A percentile compares a stretch with the other conserved stretches of the same genome.
These are phyloP conservation scores for Vesta saturnalis DNA, from an alignment of 2,888 invertebrate species.

Conservation along the genomic window DNA sequence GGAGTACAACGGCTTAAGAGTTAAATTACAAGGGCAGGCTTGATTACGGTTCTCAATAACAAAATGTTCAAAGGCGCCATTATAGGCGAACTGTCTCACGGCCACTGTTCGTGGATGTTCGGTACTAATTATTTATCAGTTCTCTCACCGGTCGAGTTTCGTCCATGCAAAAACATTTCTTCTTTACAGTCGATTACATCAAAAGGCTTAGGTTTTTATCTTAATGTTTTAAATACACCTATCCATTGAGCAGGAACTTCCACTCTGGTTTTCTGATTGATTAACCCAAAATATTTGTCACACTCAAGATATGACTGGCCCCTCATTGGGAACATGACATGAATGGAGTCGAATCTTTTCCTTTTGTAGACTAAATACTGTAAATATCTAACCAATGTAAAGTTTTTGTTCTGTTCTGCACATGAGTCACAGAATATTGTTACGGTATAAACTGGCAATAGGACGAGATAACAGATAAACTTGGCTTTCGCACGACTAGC, in stretches of 20 bases:
- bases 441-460: too few species aligned
- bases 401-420: too few species aligned
- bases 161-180: constrained; percentile 21
- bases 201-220: constrained; percentile 37
- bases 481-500: too few species aligned
- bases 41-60: constrained; percentile 4
- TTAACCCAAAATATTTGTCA: constrained; percentile 43
- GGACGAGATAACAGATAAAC: too few species aligned
- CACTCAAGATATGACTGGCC: too few species aligned
- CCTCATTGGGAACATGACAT: constrained; percentile 47
- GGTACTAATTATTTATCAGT: constrained; percentile 21
- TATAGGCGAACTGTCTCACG: constrained; percentile 11
- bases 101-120: constrained; percentile 29
- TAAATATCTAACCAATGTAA: constrained; percentile 45
- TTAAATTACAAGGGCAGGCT: background rate
- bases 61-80: too few species aligned
- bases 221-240: constrained; percentile 32
- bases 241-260: too few species aligned
- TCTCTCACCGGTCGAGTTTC: constrained; percentile 32
- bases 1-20: too few species aligned
- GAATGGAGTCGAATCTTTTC: constrained; percentile 42
- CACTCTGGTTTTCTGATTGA: constrained; percentile 39
- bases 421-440: background rate
- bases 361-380: constrained; percentile 46
- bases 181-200: constrained; percentile 27